Conservation (phyloP, 1,140 invertebrate genomes). For the Macrocentrus cingulum region DNA sequence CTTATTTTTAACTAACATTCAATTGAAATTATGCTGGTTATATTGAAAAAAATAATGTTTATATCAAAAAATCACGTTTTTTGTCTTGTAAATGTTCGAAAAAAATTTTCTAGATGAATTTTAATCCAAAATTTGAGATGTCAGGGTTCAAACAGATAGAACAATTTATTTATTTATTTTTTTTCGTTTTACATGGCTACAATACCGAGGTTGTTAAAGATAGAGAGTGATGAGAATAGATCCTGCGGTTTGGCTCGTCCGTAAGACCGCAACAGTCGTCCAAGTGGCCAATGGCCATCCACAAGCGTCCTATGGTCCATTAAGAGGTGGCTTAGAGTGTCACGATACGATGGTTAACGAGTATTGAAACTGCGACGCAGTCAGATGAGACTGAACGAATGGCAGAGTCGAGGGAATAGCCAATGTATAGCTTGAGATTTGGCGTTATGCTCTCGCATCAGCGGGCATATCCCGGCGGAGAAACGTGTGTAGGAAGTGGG, state of each 20-base stretch:
- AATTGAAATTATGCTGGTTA: no score
- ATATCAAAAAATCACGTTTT: no score
- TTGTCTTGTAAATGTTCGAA: no score
- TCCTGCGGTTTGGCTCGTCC: conserved; percentile 9
- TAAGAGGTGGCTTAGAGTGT: conserved; percentile 8
- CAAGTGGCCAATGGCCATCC: conserved; percentile 13
- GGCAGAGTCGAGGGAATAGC: not conserved
- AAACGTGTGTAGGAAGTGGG: not conserved
- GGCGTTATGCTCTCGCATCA: no score
- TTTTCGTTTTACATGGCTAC: no score
- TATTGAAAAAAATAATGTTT: no score
- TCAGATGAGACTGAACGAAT: not conserved
- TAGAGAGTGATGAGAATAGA: not conserved
- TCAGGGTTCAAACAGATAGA: no score
- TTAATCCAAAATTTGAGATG: no score
- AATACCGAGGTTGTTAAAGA: not conserved
- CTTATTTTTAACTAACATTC: no score
- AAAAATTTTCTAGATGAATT: no score
- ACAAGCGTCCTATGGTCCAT: conserved; percentile 9
- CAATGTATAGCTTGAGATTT: not conserved
- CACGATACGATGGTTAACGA: conserved; percentile 5
- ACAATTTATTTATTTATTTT: no score
- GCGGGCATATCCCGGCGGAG: not conserved
- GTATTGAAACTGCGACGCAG: conserved; percentile 7
- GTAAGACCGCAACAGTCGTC: conserved; percentile 3